Evolutionary conservation across 2,797 vertebrate genomes (phyloP).

Genomic region (Triplophysa yarkandensis): DNA sequence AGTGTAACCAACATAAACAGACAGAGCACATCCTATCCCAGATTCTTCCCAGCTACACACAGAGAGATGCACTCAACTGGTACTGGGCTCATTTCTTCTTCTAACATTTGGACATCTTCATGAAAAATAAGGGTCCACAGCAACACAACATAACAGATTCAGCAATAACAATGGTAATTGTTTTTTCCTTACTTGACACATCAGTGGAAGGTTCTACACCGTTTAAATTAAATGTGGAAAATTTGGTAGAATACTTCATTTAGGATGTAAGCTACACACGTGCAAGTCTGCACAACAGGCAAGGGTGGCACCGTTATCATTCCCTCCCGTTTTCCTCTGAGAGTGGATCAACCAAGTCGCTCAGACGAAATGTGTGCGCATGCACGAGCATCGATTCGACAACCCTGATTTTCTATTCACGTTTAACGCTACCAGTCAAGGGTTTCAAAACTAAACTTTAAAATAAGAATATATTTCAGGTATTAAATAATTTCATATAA

Average conservation of each 20-base stretch:
- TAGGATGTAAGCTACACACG: slow-evolving; percentile 42
- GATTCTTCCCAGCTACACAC: slow-evolving; percentile 40
- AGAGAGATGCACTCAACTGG: slow-evolving; percentile 37
- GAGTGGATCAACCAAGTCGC: slow-evolving; percentile 56
- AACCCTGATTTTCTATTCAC: slow-evolving; percentile 57
- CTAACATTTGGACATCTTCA: slow-evolving; percentile 40
- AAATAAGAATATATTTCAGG: slow-evolving; percentile 76
- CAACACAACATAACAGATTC: slow-evolving; percentile 31
- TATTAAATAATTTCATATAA: slow-evolving; percentile 85
- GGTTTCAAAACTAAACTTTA: slow-evolving; percentile 64
- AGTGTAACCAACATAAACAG: slow-evolving; percentile 58
- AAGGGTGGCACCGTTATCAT: slow-evolving; percentile 27
- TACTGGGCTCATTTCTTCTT: slow-evolving; percentile 43
- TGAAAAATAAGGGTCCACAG: slow-evolving; percentile 48
- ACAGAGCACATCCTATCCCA: slow-evolving; percentile 51
- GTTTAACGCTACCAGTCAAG: slow-evolving; percentile 59
- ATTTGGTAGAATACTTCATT: slow-evolving; percentile 44
- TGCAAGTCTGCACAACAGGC: slow-evolving; percentile 37
- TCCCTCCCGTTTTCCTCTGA: slow-evolving; percentile 47
- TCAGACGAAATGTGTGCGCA: slow-evolving; percentile 48
- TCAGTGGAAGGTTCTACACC: slow-evolving; percentile 44
- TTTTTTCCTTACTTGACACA: slow-evolving; percentile 34
- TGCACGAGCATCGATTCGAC: slow-evolving; percentile 51
- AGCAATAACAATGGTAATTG: slow-evolving; percentile 36
- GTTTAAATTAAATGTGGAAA: slow-evolving; percentile 49